phyloP scores from a whole-genome alignment of 2,888 invertebrate species.

The Brachyptera putata region DNA sequence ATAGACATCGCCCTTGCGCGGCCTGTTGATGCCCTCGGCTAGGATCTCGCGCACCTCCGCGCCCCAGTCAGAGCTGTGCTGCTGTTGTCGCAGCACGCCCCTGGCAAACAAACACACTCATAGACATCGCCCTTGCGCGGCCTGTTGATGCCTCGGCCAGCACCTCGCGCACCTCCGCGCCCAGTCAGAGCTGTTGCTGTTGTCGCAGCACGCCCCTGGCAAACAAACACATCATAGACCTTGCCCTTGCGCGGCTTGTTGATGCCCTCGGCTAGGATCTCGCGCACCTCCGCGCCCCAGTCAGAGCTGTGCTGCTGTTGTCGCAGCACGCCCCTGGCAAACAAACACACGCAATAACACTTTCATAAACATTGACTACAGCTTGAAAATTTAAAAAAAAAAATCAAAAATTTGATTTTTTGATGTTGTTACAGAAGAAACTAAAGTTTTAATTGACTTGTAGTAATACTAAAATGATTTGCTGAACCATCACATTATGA shows the following conservation, averaged over 20 bases:
- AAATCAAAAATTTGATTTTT: no score
- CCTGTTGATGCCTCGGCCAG: conserved; percentile 55
- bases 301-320: conserved; percentile 67
- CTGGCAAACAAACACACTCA: conserved; percentile 42
- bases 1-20: conserved; percentile 83
- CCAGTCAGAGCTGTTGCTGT: conserved; percentile 70
- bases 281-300: conserved; percentile 73
- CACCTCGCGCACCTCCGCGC: conserved; percentile 66
- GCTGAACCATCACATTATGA: no score
- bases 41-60: conserved; percentile 67
- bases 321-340: conserved; percentile 61
- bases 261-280: conserved; percentile 66
- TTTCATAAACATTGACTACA: no score
- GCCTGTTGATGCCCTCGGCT: conserved; percentile 66
- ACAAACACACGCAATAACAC: no score
- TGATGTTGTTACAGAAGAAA: no score
- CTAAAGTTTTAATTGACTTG: no score
- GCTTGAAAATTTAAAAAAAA: no score
- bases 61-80: conserved; percentile 72
- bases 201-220: conserved; percentile 66
- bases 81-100: conserved; percentile 64
- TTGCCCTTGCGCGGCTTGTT: conserved; percentile 78
- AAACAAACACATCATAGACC: no score
- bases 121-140: conserved; percentile 37
- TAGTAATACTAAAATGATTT: no score